Percentiles rank a stretch among this genome's conserved stretches.
Evolutionary conservation across 2,797 vertebrate species (phyloP).

Genomic region (Pangasius mekongensis): DNA sequence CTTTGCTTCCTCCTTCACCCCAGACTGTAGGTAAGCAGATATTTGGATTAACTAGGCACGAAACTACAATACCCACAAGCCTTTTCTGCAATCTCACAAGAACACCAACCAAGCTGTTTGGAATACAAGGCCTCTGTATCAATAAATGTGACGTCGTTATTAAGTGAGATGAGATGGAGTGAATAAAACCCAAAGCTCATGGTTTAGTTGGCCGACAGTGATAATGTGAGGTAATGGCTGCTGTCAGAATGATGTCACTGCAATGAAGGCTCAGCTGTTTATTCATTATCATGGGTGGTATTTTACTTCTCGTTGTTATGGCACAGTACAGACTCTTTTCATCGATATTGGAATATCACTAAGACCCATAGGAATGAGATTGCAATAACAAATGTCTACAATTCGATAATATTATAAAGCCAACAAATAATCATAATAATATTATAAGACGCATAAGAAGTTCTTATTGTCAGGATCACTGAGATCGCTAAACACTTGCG

Average conservation of each 20-base stretch:
- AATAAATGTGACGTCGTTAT: conserved; percentile 40
- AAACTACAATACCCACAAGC: conserved; percentile 40
- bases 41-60: conserved; percentile 47
- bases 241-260: conserved; percentile 50
- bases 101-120: conserved; percentile 26
- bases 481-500: background rate
- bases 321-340: background rate
- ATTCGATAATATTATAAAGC: background rate
- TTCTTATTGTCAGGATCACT: background rate
- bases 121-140: conserved; percentile 31
- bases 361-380: background rate
- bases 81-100: conserved; percentile 33
- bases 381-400: background rate
- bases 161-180: conserved; percentile 31
- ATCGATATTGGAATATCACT: background rate
- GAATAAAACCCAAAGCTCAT: conserved; percentile 36
- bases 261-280: conserved; percentile 22
- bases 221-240: conserved; percentile 52
- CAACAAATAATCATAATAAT: background rate
- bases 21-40: conserved; percentile 66
- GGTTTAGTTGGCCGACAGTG: conserved; percentile 49
- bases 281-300: conserved; percentile 23
- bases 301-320: background rate
- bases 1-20: conserved; percentile 57
- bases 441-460: background rate